Conservation (phyloP, 2,888 invertebrate species). For the Dioctria rufipes region DNA sequence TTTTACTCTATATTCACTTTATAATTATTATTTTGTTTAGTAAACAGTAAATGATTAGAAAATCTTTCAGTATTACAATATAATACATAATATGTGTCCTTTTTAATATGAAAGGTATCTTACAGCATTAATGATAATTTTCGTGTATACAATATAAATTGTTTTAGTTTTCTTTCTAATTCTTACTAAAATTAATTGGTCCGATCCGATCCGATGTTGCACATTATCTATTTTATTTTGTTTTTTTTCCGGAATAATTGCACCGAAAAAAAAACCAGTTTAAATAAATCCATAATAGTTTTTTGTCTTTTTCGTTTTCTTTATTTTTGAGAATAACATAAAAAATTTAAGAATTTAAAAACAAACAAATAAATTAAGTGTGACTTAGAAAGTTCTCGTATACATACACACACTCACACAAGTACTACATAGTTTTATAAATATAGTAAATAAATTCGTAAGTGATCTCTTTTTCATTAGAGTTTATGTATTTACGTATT, state of each 20-base stretch:
- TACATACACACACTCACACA: too few relatives aligned
- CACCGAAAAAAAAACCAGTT: too few relatives aligned
- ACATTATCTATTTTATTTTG: slow-evolving; percentile 47
- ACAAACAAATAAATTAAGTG: too few relatives aligned
- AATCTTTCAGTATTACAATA: slow-evolving; percentile 9
- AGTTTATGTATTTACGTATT: too few relatives aligned
- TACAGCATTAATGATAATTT: slow-evolving; percentile 47
- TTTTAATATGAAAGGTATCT: slow-evolving; percentile 44
- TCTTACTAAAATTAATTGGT: slow-evolving; percentile 58
- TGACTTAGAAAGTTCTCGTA: too few relatives aligned
- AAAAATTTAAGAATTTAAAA: too few relatives aligned
- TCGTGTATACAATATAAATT: slow-evolving; percentile 43
- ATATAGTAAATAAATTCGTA: too few relatives aligned
- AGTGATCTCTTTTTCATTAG: too few relatives aligned
- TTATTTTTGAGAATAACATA: too few relatives aligned
- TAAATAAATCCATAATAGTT: not conserved
- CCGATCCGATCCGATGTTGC: slow-evolving; percentile 53
- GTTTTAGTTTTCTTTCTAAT: slow-evolving; percentile 39
- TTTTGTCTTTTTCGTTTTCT: not conserved
- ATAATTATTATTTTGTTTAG: slow-evolving; percentile 6
- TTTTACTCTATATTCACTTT: slow-evolving; percentile 25
- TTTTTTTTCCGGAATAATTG: slow-evolving; percentile 11
- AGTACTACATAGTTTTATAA: too few relatives aligned
- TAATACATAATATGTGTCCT: slow-evolving; percentile 15
- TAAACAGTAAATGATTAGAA: slow-evolving; percentile 30